Evolutionary conservation across 2,888 invertebrate genomes (phyloP), one percentile per base, ranked within the genome.

Genomic region (Hylaea fasciaria): DNA sequence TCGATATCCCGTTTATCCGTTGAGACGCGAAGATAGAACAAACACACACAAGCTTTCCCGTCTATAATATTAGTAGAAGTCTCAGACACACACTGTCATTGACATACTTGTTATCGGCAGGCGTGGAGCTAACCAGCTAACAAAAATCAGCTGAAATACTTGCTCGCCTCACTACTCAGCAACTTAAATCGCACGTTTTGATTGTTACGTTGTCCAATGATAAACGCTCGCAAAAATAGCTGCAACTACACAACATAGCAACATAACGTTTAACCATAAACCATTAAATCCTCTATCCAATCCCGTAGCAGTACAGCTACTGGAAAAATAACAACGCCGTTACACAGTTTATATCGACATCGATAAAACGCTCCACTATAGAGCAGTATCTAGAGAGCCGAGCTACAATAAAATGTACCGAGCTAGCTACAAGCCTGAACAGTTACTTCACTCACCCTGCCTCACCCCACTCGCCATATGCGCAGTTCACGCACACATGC

Each of bases 321-420:
- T 70, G 77, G 79, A 82, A 82, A 83, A 84, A 85, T 85, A 84
- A 82, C 78, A 77, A 76, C 78, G 71, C 77, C 74, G 82, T 85
- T 79, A 82, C 78, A 74, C 65, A 70, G 73, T 83, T 85, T 86
- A 80, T 83, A 89, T 90, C 89, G 89, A 89, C 82, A 86, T 88
- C 87, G 87, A 86, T 86, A 90, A 86, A 85, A 75, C 50, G 63
- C 79, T 71, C 79, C 80, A 80, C 85, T 79, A 70, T 74, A 78
- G 74, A 80, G 85, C 80, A 85, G 87, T 88, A 90, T 89, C 89
- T 86, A 86, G 86, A 88, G 89, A 87, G 84, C 85, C 84, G 83
- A 86, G 89, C 87, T 91, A 91, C 91, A 91, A 91, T 92, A 91
- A 92, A 92, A 91, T 89, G 90, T 92, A 90, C 89, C 86, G 80